Base-by-base conservation (phyloP, 2,113 vertebrate genomes). In the Leptodactylus fuscus region DNA sequence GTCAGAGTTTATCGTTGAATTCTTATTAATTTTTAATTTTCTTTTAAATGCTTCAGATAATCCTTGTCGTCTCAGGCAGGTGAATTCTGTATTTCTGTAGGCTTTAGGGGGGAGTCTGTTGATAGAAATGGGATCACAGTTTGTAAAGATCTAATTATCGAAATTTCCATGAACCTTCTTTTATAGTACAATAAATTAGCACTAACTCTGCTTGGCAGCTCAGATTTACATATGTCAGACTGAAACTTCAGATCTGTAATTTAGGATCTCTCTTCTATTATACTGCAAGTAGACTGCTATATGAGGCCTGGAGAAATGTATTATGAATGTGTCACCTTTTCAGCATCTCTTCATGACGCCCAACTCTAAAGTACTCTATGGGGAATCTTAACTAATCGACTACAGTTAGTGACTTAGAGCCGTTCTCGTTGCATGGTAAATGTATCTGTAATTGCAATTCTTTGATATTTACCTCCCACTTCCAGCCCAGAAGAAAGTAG, bases 271-370 rank as follows among this genome's bases (percentile, higher is more conserved):
- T 32, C 5, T 44, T 69, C 16, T 34, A 60, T 62, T 29, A 27
- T 55, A 67, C 18, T 11, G 11, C 76, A 78, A 6, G 24, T 55
- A 41, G 16, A 46, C 46, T 24, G 29, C 46, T 36, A 18, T n/a
- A 69, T 67, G 80, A 49, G 62, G 27, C 29, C 24, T 10, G 3
- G 34, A 51, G 18, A 55, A 70, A 53, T 51, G 67, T 24, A 82
- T 81, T 70, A 67, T 81, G 44, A 34, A 69, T 53, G 46, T 82
- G 62, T 53, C 67, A 82, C 41, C 8, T 38, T 53, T 24, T 67
- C 62, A 53, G 5, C 46, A 51, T 82, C 51, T 53, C 81, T 71
- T 70, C 11, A 49, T 29, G 62, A 70, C 22, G 12, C 81, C 27
- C 81, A 49, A 18, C 46, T 8, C 22, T 18, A n/a, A 53, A 36